phyloP scores from a whole-genome alignment of 1,140 invertebrate species.

The Laodelphax striatellus region DNA sequence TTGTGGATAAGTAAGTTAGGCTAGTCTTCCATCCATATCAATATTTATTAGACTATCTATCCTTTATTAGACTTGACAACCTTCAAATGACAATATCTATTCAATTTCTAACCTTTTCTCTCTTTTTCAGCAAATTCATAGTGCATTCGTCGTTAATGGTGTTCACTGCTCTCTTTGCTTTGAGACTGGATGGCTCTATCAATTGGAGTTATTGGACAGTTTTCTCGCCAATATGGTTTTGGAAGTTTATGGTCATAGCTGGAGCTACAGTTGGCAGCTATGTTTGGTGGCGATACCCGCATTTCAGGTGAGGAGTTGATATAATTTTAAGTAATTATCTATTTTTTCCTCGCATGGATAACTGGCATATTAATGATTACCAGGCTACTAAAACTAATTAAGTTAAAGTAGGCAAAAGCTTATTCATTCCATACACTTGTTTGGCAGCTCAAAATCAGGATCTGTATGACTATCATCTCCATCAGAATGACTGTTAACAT shows the following conservation, averaged over 20 bases:
- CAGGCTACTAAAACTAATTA: no score
- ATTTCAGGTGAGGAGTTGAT: slow-evolving; percentile 54
- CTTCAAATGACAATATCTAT: neutral
- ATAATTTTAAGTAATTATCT: slow-evolving; percentile 5
- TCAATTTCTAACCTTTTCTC: slow-evolving; percentile 1
- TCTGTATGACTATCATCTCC: no score
- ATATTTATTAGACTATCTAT: no score
- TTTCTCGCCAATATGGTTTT: slow-evolving; percentile 91
- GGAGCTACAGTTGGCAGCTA: slow-evolving; percentile 84
- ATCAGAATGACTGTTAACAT: no score
- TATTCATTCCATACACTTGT: no score
- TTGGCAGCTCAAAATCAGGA: no score
- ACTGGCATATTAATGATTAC: no score
- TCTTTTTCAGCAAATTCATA: slow-evolving; percentile 75
- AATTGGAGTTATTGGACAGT: slow-evolving; percentile 90
- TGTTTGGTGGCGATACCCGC: slow-evolving; percentile 90
- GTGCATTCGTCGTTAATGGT: slow-evolving; percentile 85
- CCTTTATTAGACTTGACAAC: no score
- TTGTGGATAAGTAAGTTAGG: no score
- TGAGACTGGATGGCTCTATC: slow-evolving; percentile 76
- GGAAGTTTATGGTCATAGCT: slow-evolving; percentile 83
- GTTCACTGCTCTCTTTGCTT: slow-evolving; percentile 80
- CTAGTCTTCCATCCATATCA: no score
- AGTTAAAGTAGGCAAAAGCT: no score
- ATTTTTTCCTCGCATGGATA: neutral